Conservation (phyloP, 1,140 invertebrate genomes). For the Periplaneta americana region DNA sequence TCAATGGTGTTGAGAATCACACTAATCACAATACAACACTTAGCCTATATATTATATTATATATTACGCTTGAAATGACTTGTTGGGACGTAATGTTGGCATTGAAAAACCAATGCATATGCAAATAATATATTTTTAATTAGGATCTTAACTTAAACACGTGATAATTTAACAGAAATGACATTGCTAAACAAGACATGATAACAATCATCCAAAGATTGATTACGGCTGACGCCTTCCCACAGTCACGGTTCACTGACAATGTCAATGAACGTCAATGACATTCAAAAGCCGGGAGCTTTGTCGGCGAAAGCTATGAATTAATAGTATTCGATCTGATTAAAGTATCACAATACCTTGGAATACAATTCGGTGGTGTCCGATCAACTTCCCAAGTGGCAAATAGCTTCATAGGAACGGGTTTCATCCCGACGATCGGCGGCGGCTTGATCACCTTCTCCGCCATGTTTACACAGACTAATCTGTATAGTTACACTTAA, state of each 20-base stretch:
- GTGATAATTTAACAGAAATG: background rate
- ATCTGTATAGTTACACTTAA: background rate
- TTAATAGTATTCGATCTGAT: background rate
- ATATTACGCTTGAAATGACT: too few relatives aligned
- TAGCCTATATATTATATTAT: too few relatives aligned
- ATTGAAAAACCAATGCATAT: too few relatives aligned
- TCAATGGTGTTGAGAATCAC: too few relatives aligned
- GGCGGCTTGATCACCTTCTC: slow-evolving; percentile 39
- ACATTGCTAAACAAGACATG: background rate
- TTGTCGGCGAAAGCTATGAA: background rate
- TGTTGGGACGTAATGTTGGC: too few relatives aligned
- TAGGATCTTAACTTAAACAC: background rate
- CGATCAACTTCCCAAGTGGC: slow-evolving; percentile 97
- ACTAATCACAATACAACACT: too few relatives aligned
- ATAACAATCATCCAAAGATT: background rate
- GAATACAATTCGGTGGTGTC: slow-evolving; percentile 93
- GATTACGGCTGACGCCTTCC: background rate
- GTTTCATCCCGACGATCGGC: slow-evolving; percentile 53
- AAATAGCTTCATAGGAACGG: slow-evolving; percentile 95
- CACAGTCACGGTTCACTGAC: background rate
- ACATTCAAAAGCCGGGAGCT: background rate
- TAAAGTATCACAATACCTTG: slow-evolving; percentile 60
- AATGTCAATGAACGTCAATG: slow-evolving; percentile 15
- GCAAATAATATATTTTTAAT: too few relatives aligned
- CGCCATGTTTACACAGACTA: slow-evolving; percentile 39